Conservation (phyloP, 2,113 vertebrate genomes). For the Pomatorhinus ruficollis region DNA sequence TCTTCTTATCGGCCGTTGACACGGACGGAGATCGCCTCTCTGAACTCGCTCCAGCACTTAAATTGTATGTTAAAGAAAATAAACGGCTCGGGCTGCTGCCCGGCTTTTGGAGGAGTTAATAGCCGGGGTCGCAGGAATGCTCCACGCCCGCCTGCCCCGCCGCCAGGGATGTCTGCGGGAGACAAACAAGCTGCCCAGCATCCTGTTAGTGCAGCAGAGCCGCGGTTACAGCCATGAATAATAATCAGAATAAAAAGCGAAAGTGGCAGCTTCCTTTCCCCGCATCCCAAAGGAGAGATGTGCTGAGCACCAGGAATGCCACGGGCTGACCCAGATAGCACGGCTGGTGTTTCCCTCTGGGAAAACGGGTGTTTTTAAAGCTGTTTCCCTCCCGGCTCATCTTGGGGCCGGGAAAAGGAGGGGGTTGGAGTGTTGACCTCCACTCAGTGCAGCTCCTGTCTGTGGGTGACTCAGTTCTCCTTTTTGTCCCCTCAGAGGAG, state of each 20-base stretch:
- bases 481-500: rapidly evolving
- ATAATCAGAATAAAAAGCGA: slow-evolving; percentile 15
- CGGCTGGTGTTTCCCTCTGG: not conserved
- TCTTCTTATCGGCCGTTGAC: slow-evolving; percentile 1
- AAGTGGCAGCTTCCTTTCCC: not conserved
- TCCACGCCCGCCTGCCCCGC: not conserved
- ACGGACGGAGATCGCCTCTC: not conserved
- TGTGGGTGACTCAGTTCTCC: rapidly evolving
- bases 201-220: not conserved
- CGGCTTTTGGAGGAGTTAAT: not conserved
- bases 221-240: not conserved
- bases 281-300: not conserved
- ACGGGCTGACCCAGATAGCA: rapidly evolving
- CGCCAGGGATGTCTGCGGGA: not conserved
- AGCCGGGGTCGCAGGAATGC: not conserved
- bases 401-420: not conserved
- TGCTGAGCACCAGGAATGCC: not conserved
- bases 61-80: not conserved
- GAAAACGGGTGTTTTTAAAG: not conserved
- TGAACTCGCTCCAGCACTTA: slow-evolving; percentile 21
- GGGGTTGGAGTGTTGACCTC: not conserved
- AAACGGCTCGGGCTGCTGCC: not conserved
- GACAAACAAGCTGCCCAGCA: not conserved
- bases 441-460: rapidly evolving
- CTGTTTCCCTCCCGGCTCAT: not conserved